A percentile compares a stretch with the other conserved stretches of the same genome.
Conservation (phyloP, 2,888 invertebrate genomes). For the Drosophila leonis region DNA sequence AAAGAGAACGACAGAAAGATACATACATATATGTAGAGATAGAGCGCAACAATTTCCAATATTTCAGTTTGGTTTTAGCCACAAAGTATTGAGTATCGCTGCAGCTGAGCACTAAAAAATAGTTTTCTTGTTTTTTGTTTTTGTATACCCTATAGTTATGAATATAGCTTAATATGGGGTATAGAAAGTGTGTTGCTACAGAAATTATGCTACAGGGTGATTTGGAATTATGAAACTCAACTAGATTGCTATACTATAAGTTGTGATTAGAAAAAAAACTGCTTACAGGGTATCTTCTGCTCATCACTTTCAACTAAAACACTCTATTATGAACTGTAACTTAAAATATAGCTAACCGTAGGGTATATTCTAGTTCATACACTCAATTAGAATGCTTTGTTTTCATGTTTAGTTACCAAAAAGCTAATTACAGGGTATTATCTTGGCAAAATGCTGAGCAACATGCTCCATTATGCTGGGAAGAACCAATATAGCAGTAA, state of each 20-base stretch:
- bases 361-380: background rate
- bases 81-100: constrained; percentile 11
- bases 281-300: background rate
- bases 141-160: background rate
- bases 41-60: constrained; percentile 12
- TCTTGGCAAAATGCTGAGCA: too few species aligned
- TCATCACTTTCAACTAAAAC: background rate
- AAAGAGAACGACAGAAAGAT: constrained; percentile 2
- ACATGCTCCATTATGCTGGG: background rate
- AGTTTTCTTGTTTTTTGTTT: background rate
- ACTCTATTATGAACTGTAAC: background rate
- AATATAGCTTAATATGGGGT: background rate
- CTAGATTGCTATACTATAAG: background rate
- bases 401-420: background rate
- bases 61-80: constrained; percentile 3
- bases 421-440: background rate
- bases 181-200: background rate
- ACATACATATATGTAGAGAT: background rate
- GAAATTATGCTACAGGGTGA: background rate
- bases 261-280: background rate
- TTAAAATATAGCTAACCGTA: fast-evolving
- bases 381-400: background rate
- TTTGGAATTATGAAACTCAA: background rate
- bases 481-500: background rate
- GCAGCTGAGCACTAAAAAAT: background rate